Evolutionary conservation across 2,113 vertebrate species (phyloP).

Genomic region (Paratilapia polleni): DNA sequence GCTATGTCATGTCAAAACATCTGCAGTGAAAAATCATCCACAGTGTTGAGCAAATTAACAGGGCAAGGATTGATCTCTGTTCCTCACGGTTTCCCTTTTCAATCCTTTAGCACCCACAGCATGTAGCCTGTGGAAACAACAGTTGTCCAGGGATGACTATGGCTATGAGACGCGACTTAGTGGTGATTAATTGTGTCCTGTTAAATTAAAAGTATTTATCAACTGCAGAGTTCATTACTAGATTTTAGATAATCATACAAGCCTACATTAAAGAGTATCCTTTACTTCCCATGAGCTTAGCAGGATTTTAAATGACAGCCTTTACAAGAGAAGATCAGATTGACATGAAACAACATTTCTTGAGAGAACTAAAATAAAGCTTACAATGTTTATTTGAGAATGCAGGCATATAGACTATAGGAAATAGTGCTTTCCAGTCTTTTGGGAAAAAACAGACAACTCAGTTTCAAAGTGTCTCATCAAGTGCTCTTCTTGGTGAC

Average conservation of each 20-base stretch:
- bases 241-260: background rate
- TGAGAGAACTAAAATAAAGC: background rate
- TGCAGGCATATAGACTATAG: background rate
- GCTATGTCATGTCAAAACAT: background rate
- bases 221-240: background rate
- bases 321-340: background rate
- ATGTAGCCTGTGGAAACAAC: background rate
- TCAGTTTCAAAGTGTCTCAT: background rate
- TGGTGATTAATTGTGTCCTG: background rate
- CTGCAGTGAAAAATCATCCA: background rate
- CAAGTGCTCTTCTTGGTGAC: background rate
- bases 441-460: background rate
- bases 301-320: no score
- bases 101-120: background rate
- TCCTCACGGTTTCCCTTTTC: background rate
- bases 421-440: background rate
- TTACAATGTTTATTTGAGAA: background rate
- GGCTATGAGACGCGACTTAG: background rate
- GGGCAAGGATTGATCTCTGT: background rate
- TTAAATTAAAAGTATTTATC: background rate
- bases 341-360: background rate
- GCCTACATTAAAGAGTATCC: background rate
- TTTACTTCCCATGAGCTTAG: background rate
- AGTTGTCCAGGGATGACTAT: accelerated
- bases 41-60: background rate